Conservation (phyloP, 2,888 invertebrate genomes). For the Branchellion lobata region DNA sequence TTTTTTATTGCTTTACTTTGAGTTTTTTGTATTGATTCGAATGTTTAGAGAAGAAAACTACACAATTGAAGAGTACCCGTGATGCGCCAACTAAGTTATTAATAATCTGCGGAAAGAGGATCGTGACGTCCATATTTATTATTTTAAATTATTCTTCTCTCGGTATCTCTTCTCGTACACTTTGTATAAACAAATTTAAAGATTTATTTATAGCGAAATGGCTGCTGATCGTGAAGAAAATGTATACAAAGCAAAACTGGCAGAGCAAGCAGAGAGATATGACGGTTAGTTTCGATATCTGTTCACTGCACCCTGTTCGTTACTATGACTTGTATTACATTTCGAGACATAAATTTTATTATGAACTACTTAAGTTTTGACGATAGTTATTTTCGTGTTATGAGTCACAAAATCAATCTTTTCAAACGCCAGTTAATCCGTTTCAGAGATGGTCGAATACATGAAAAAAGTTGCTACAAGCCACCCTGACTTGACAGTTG, state of each 20-base stretch:
- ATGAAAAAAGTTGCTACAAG: slow-evolving; percentile 96
- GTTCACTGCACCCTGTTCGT: neutral
- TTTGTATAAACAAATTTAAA: neutral
- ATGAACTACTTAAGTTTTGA: neutral
- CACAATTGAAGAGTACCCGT: no score
- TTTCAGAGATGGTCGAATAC: slow-evolving; percentile 91
- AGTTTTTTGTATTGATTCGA: no score
- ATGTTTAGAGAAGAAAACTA: no score
- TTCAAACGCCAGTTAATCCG: neutral
- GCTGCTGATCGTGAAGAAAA: slow-evolving; percentile 92
- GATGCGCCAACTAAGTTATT: neutral
- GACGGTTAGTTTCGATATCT: slow-evolving; percentile 79
- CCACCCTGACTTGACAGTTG: slow-evolving; percentile 90
- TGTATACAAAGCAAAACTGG: slow-evolving; percentile 97
- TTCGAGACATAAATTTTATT: no score
- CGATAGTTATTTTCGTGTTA: neutral
- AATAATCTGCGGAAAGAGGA: slow-evolving; percentile 28
- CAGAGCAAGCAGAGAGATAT: slow-evolving; percentile 98
- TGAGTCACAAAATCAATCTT: neutral
- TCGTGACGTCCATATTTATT: slow-evolving; percentile 36
- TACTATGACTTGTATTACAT: neutral
- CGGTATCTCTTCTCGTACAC: neutral
- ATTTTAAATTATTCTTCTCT: neutral
- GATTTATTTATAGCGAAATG: slow-evolving; percentile 18
- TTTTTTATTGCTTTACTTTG: no score